Conservation (phyloP, 1,140 invertebrate genomes). For the Ceratosolen solmsi region DNA sequence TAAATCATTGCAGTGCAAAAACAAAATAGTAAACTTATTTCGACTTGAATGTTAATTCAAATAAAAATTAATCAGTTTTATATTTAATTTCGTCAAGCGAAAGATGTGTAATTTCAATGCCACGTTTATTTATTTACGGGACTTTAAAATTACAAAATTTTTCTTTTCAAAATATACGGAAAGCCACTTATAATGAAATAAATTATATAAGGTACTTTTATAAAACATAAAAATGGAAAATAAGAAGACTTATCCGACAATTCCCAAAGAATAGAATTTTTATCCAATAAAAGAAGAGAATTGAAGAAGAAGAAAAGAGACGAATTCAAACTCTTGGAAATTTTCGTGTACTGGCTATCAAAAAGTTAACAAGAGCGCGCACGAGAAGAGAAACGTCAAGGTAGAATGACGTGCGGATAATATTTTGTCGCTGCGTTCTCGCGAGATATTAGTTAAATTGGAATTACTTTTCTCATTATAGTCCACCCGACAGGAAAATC, state of each 20-base stretch:
- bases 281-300: background rate
- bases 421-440: constrained; percentile 63
- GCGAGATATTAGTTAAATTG: constrained; percentile 73
- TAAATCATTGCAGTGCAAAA: too few relatives aligned
- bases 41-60: too few relatives aligned
- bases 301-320: background rate
- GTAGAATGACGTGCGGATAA: constrained; percentile 59
- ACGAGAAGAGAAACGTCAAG: constrained; percentile 1
- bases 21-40: too few relatives aligned
- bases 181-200: background rate
- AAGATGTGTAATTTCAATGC: too few relatives aligned
- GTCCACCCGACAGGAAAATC: constrained; percentile 71
- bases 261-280: background rate
- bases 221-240: background rate
- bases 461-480: constrained; percentile 75
- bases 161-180: background rate
- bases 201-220: background rate
- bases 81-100: too few relatives aligned
- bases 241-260: background rate
- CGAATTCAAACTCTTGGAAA: constrained; percentile 15
- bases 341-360: constrained; percentile 28
- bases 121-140: too few relatives aligned
- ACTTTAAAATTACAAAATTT: background rate
- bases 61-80: too few relatives aligned
- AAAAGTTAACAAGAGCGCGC: constrained; percentile 19